These are phyloP conservation scores for Sminthurinus aureus DNA, from an alignment of 2,888 invertebrate genomes.

Conservation along the genomic window DNA sequence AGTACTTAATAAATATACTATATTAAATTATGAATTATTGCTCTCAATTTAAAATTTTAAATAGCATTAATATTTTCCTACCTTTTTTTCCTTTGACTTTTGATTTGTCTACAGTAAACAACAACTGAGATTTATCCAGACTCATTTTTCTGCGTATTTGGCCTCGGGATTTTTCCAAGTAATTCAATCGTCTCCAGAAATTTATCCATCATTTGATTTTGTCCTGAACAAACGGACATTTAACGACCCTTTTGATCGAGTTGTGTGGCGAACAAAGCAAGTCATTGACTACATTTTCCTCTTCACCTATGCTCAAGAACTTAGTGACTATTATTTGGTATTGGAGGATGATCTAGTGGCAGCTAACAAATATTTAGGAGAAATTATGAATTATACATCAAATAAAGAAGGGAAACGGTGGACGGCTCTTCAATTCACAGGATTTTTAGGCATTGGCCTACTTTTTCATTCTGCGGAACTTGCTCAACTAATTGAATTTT, in stretches of 20 bases:
- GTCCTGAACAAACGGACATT: slow-evolving; percentile 61
- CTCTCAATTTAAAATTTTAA: too few relatives aligned
- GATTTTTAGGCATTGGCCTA: slow-evolving; percentile 62
- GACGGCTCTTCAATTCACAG: slow-evolving; percentile 62
- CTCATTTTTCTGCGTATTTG: slow-evolving; percentile 59
- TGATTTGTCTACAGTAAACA: slow-evolving; percentile 45
- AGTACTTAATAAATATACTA: too few relatives aligned
- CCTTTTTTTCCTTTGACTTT: not conserved
- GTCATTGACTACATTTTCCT: slow-evolving; percentile 63
- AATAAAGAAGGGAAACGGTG: slow-evolving; percentile 58
- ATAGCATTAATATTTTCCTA: not conserved
- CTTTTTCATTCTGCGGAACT: slow-evolving; percentile 61
- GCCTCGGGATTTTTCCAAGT: slow-evolving; percentile 63
- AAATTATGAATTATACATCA: slow-evolving; percentile 61
- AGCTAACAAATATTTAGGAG: slow-evolving; percentile 61
- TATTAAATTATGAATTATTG: too few relatives aligned
- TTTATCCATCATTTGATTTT: slow-evolving; percentile 61
- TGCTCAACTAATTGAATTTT: slow-evolving; percentile 58
- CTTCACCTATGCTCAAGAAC: slow-evolving; percentile 61
- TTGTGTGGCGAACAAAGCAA: slow-evolving; percentile 64
- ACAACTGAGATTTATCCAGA: slow-evolving; percentile 53
- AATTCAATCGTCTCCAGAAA: slow-evolving; percentile 60
- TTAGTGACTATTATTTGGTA: slow-evolving; percentile 63
- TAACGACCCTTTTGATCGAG: slow-evolving; percentile 61
- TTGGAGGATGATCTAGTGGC: slow-evolving; percentile 63